Conservation (phyloP, 2,113 vertebrate species). For the Ciconia maguari region DNA sequence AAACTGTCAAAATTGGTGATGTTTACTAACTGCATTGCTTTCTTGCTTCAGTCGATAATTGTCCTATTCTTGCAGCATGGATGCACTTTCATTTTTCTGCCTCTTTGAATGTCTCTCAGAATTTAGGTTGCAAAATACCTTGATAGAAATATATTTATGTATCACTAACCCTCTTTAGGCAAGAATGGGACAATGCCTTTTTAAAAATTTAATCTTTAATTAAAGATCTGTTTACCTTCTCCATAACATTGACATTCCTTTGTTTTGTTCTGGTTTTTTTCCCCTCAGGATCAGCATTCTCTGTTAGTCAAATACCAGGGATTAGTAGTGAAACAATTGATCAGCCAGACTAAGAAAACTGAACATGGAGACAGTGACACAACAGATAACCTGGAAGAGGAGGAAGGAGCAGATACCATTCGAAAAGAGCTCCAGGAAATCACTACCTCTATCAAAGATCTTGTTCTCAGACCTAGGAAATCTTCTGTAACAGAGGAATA, state of each 20-base stretch:
- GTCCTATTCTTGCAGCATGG: neutral
- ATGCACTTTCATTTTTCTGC: neutral
- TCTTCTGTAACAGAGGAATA: slow-evolving; percentile 84
- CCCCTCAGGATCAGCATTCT: slow-evolving; percentile 86
- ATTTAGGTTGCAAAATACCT: neutral
- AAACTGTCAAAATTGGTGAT: neutral
- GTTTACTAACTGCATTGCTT: neutral
- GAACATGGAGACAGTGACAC: slow-evolving; percentile 70
- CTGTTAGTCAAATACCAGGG: slow-evolving; percentile 86
- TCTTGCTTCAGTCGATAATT: neutral
- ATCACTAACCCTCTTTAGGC: neutral
- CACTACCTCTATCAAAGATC: slow-evolving; percentile 84
- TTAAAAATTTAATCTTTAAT: neutral
- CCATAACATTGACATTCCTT: neutral
- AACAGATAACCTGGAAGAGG: slow-evolving; percentile 56
- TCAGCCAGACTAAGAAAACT: slow-evolving; percentile 81
- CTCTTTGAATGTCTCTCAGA: neutral
- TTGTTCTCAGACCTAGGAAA: slow-evolving; percentile 86
- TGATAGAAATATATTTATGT: neutral
- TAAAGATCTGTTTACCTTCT: neutral
- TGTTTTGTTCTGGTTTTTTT: slow-evolving; percentile 7
- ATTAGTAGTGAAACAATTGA: slow-evolving; percentile 92
- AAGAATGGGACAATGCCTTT: neutral
- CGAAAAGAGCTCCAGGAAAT: slow-evolving; percentile 82
- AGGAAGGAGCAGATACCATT: slow-evolving; percentile 68